Conservation (phyloP, 2,888 invertebrate species). For the Aproaerema taeniolella region DNA sequence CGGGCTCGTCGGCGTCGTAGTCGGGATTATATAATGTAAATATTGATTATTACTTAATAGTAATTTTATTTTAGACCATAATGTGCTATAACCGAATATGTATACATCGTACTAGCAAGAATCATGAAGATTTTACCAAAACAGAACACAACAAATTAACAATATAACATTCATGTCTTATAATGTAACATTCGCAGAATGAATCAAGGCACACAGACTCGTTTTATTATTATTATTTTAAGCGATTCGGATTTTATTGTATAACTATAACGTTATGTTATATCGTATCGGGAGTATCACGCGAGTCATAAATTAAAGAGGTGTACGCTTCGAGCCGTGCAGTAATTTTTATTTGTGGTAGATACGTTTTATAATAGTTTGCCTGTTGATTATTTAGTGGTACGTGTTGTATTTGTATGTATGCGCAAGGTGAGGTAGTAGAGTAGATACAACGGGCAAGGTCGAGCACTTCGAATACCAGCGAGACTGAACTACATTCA, state of each 20-base stretch:
- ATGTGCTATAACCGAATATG: constrained; percentile 68
- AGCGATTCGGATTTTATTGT: constrained; percentile 53
- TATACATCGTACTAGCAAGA: constrained; percentile 34
- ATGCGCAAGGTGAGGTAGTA: neutral
- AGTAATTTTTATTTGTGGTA: constrained; percentile 40
- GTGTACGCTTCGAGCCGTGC: constrained; percentile 34
- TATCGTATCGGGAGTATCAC: constrained; percentile 28
- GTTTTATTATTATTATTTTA: constrained; percentile 49
- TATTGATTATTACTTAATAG: constrained; percentile 71
- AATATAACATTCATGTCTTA: constrained; percentile 24
- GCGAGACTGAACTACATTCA: constrained; percentile 14
- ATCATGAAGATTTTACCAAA: constrained; percentile 34
- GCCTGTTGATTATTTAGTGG: constrained; percentile 50
- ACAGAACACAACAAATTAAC: constrained; percentile 39
- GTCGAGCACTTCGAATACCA: constrained; percentile 7
- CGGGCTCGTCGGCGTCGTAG: constrained; percentile 33
- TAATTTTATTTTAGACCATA: constrained; percentile 70
- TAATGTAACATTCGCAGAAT: constrained; percentile 26
- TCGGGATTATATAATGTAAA: constrained; percentile 57
- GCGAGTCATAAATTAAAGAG: constrained; percentile 37
- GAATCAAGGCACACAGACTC: constrained; percentile 36
- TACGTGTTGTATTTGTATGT: constrained; percentile 33
- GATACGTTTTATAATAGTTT: constrained; percentile 41
- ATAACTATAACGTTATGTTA: constrained; percentile 23
- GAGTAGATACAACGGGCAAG: neutral